Conservation (phyloP, 1,140 invertebrate genomes). For the Coenobita brevimanus region DNA sequence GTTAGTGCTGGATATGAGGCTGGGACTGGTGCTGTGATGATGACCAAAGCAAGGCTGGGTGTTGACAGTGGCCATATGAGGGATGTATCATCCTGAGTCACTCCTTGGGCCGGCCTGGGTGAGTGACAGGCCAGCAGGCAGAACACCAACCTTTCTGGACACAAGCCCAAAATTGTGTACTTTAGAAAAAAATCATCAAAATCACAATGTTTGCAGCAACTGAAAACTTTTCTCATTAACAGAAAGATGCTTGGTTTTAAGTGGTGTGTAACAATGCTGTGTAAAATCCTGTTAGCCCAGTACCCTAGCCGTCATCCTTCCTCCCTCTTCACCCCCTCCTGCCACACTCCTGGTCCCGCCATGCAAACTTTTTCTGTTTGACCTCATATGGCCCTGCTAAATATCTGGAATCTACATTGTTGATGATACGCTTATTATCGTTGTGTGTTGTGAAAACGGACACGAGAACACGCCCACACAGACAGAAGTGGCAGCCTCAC, state of each 20-base stretch:
- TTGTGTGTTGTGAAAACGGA: constrained; percentile 62
- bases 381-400: constrained; percentile 53
- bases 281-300: too few species aligned
- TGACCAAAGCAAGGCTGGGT: neutral
- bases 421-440: constrained; percentile 66
- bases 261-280: too few species aligned
- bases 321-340: neutral
- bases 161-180: too few species aligned
- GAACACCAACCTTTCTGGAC: too few species aligned
- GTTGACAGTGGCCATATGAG: too few species aligned
- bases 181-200: too few species aligned
- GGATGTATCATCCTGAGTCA: too few species aligned
- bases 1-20: constrained; percentile 3
- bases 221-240: too few species aligned
- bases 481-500: neutral
- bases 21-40: neutral
- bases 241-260: too few species aligned
- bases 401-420: constrained; percentile 66
- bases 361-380: constrained; percentile 37
- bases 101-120: too few species aligned
- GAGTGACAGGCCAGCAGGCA: too few species aligned
- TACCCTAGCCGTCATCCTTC: neutral
- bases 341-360: constrained; percentile 9
- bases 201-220: too few species aligned
- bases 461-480: constrained; percentile 24